These are phyloP conservation scores for Pseudococcus jackbeardsleyi DNA, from an alignment of 2,888 invertebrate species.

Conservation along the genomic window DNA sequence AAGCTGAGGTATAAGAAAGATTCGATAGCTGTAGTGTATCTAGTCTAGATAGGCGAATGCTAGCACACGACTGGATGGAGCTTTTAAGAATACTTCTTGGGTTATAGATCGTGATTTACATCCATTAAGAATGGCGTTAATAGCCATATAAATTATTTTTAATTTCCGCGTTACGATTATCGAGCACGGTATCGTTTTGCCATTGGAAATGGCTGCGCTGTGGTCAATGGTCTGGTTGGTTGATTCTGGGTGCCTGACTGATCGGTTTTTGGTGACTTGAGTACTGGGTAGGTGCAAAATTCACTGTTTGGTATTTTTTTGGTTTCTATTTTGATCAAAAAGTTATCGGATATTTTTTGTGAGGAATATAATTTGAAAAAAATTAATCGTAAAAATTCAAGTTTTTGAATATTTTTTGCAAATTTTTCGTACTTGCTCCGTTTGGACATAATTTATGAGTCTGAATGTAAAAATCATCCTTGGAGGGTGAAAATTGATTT, in stretches of 20 bases:
- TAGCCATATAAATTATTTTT: slow-evolving; percentile 18
- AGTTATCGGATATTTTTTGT: too few species aligned
- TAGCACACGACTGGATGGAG: neutral
- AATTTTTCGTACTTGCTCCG: too few species aligned
- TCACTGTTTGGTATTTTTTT: too few species aligned
- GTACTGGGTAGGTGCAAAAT: too few species aligned
- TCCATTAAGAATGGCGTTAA: slow-evolving; percentile 28
- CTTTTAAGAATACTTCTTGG: neutral
- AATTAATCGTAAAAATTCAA: too few species aligned
- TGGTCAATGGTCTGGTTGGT: neutral
- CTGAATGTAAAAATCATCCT: too few species aligned
- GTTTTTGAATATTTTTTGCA: too few species aligned
- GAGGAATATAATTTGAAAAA: too few species aligned
- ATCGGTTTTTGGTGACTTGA: too few species aligned
- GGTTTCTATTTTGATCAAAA: too few species aligned
- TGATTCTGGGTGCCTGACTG: neutral
- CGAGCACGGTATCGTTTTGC: neutral
- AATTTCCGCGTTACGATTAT: neutral
- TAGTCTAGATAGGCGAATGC: neutral
- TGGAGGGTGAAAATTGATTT: too few species aligned
- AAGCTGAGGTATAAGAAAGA: neutral
- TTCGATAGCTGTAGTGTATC: neutral
- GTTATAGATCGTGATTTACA: slow-evolving; percentile 15
- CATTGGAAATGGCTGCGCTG: neutral
- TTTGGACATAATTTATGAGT: too few species aligned